Evolutionary conservation across 1,140 invertebrate genomes (phyloP).

Genomic region (Leptinotarsa defecta): DNA sequence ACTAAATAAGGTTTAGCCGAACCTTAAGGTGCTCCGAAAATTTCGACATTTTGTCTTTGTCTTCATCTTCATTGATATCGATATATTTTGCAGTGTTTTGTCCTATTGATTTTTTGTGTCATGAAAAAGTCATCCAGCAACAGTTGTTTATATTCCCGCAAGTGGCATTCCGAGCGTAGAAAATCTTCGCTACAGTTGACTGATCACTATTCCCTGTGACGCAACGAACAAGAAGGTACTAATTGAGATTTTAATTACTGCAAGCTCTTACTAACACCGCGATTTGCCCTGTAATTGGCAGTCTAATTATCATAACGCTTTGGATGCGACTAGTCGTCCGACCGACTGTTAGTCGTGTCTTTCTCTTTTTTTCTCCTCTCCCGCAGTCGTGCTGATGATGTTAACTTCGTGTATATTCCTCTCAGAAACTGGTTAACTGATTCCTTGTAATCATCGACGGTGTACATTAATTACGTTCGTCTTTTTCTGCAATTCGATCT

Average conservation of each 20-base stretch:
- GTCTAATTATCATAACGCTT: conserved; percentile 4
- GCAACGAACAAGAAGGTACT: not conserved
- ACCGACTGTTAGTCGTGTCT: not conserved
- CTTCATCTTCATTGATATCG: too few relatives aligned
- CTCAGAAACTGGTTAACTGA: conserved; percentile 2
- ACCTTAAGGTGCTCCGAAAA: too few relatives aligned
- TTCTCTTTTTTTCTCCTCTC: not conserved
- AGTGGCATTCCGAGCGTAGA: too few relatives aligned
- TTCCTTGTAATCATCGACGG: not conserved
- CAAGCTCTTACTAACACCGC: conserved; percentile 1
- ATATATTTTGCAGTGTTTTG: too few relatives aligned
- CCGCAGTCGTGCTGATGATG: not conserved
- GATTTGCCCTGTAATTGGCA: conserved; percentile 5
- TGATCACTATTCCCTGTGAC: too few relatives aligned
- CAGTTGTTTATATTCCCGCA: too few relatives aligned
- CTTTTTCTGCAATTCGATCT: not conserved
- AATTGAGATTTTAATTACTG: conserved; percentile 9
- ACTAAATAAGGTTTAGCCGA: too few relatives aligned
- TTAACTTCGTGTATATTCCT: not conserved
- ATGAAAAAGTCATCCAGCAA: too few relatives aligned
- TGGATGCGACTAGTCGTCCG: not conserved
- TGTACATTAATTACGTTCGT: not conserved
- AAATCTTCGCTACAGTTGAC: too few relatives aligned
- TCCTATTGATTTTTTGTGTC: too few relatives aligned
- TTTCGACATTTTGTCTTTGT: too few relatives aligned